Evolutionary conservation across 2,113 vertebrate genomes (phyloP).

Genomic region (Chaetura pelagica): DNA sequence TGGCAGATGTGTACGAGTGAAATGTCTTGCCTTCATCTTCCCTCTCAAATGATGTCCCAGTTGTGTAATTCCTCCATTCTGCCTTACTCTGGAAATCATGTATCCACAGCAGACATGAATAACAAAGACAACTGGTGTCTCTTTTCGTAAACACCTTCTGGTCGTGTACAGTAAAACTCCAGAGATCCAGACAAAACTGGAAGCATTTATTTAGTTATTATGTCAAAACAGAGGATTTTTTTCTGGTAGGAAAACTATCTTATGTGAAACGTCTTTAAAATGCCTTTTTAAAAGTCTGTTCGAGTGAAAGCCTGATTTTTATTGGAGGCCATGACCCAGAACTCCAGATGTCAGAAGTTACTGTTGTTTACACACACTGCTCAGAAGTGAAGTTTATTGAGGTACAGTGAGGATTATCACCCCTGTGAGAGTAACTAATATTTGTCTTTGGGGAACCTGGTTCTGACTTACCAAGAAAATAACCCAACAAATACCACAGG

Average conservation of each 20-base stretch:
- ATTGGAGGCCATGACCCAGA: not conserved
- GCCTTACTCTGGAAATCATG: not conserved
- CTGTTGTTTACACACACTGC: not conserved
- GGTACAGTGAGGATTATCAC: not conserved
- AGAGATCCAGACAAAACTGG: not conserved
- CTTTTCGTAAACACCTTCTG: conserved; percentile 18
- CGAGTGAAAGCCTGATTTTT: not conserved
- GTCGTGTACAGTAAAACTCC: not conserved
- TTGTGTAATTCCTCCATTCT: not conserved
- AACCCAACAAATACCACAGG: not conserved
- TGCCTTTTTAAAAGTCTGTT: not conserved
- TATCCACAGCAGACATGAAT: not conserved
- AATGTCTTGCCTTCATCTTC: not conserved
- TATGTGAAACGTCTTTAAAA: not conserved
- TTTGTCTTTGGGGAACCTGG: not conserved
- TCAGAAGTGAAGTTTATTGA: not conserved
- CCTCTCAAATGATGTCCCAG: not conserved
- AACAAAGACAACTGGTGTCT: not conserved
- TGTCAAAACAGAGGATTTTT: not conserved
- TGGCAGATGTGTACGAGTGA: not conserved
- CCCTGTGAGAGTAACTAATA: not conserved
- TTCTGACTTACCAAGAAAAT: not conserved
- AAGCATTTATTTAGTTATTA: not conserved
- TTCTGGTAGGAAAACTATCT: not conserved
- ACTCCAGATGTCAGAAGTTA: not conserved